A percentile compares a stretch with the other conserved stretches of the same genome.
These are phyloP conservation scores for Mamestra configurata DNA, from an alignment of 1,140 invertebrate genomes.

Conservation along the genomic window DNA sequence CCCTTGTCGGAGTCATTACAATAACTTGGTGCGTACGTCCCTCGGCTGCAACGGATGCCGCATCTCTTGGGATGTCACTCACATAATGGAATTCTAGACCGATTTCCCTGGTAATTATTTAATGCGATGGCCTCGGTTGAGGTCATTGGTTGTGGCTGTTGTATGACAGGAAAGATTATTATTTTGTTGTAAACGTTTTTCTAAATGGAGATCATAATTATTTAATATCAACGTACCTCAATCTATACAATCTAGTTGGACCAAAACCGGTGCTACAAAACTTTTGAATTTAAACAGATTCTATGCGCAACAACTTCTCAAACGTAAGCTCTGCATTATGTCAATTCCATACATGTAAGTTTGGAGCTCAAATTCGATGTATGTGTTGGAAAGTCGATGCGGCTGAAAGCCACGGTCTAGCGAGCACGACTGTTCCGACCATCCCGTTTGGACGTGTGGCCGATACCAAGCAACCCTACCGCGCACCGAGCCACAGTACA, in stretches of 20 bases:
- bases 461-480: constrained; percentile 70
- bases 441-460: constrained; percentile 72
- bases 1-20: constrained; percentile 84
- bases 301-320: not conserved
- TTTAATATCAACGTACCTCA: no score
- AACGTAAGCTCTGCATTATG: not conserved
- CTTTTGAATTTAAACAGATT: not conserved
- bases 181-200: not conserved
- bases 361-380: constrained; percentile 60
- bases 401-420: constrained; percentile 79
- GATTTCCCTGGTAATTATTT: constrained; percentile 66
- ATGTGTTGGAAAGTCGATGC: constrained; percentile 72
- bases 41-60: constrained; percentile 68
- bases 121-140: constrained; percentile 47
- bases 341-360: constrained; percentile 43
- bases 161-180: constrained; percentile 32
- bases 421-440: constrained; percentile 67
- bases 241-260: no score
- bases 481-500: constrained; percentile 14
- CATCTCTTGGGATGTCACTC: constrained; percentile 78
- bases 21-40: constrained; percentile 79
- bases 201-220: no score
- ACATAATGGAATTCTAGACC: constrained; percentile 81
- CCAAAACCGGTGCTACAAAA: not conserved
- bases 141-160: constrained; percentile 11